Evolutionary conservation across 1,140 invertebrate species (phyloP).

Genomic region (Pachypsylla venusta): DNA sequence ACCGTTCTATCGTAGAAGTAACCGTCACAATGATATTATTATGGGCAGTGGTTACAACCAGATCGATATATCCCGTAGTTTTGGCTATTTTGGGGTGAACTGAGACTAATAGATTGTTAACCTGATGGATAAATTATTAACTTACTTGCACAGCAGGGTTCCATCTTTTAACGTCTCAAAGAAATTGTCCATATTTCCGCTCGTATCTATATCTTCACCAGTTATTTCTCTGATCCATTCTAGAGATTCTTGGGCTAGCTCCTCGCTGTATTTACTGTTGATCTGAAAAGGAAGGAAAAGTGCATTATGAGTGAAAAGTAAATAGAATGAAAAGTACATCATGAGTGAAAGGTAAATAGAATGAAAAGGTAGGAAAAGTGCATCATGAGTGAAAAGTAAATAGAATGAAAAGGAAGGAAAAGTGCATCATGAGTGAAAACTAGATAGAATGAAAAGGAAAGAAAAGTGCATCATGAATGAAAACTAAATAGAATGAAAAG

Average conservation of each 20-base stretch:
- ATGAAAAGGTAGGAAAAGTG: background rate
- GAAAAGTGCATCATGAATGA: background rate
- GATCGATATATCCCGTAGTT: too few species aligned
- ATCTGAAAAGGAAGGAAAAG: too few species aligned
- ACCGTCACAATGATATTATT: too few species aligned
- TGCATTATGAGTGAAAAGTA: background rate
- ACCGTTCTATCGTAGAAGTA: too few species aligned
- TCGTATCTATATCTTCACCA: slow-evolving; percentile 58
- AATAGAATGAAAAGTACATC: background rate
- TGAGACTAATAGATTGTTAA: too few species aligned
- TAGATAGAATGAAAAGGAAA: background rate
- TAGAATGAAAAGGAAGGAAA: background rate
- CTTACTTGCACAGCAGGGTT: slow-evolving; percentile 67
- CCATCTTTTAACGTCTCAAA: slow-evolving; percentile 77
- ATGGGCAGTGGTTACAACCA: too few species aligned
- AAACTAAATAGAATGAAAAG: background rate
- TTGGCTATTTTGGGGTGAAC: too few species aligned
- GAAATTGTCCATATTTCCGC: slow-evolving; percentile 83
- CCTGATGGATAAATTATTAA: slow-evolving; percentile 8
- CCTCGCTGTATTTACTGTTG: slow-evolving; percentile 88
- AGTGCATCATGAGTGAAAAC: too few species aligned
- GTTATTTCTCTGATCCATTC: slow-evolving; percentile 80
- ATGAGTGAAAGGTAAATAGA: slow-evolving; percentile 6
- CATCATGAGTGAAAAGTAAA: background rate
- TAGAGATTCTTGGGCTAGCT: slow-evolving; percentile 72